Evolutionary conservation across 2,113 vertebrate genomes (phyloP).

Genomic region (Sclerurus mexicanus): DNA sequence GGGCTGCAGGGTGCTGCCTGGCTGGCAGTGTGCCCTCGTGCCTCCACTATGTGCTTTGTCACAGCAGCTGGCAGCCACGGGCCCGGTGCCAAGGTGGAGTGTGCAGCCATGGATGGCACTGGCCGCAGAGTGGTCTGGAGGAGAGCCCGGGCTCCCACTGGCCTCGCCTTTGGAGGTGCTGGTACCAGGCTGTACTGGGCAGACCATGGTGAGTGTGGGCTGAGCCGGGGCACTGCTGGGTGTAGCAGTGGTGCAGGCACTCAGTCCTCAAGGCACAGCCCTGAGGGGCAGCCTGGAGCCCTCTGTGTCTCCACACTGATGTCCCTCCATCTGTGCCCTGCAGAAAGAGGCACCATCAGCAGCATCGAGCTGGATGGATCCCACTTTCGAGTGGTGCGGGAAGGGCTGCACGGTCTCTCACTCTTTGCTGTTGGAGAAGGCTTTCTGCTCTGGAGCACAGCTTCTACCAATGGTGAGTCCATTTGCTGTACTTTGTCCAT

Average conservation of each 20-base stretch:
- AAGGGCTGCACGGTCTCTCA: slow-evolving; percentile 70
- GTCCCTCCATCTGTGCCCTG: not conserved
- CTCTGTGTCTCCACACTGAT: not conserved
- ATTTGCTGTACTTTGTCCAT: not conserved
- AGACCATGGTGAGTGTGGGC: slow-evolving; percentile 74
- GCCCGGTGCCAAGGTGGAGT: slow-evolving; percentile 61
- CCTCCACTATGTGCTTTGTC: slow-evolving; percentile 82
- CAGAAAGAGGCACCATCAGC: slow-evolving; percentile 80
- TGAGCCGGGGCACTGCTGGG: fast-evolving
- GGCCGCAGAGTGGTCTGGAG: slow-evolving; percentile 76
- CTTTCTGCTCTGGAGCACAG: slow-evolving; percentile 83
- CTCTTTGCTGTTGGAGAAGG: slow-evolving; percentile 78
- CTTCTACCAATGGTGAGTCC: slow-evolving; percentile 65
- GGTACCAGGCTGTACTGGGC: slow-evolving; percentile 87
- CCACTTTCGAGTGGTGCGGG: slow-evolving; percentile 71
- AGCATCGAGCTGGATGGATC: slow-evolving; percentile 83
- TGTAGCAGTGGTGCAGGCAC: fast-evolving
- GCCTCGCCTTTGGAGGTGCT: slow-evolving; percentile 74
- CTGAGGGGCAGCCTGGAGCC: fast-evolving
- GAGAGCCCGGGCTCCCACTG: slow-evolving; percentile 70
- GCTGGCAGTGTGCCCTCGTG: slow-evolving; percentile 78
- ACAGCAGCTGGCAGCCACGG: not conserved
- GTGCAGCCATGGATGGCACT: slow-evolving; percentile 85
- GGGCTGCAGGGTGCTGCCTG: slow-evolving; percentile 66
- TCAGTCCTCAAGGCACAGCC: fast-evolving